Base-by-base conservation (phyloP, 2,797 vertebrate genomes). In the Chromobotia macracanthus region DNA sequence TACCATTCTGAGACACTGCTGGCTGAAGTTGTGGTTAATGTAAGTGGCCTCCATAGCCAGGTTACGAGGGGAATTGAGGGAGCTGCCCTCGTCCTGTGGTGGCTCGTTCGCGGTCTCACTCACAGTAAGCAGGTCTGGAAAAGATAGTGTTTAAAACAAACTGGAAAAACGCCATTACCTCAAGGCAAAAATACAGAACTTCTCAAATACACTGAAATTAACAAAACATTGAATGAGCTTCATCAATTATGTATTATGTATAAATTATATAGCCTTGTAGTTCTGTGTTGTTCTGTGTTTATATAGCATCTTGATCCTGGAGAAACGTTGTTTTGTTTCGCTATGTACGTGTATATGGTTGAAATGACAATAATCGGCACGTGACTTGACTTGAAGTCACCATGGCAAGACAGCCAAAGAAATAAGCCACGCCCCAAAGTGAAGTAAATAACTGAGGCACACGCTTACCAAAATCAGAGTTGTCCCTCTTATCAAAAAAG, bases 1-100 rank as follows among this genome's bases (percentile, higher is more conserved):
- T 85, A 98, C 98, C 94, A 97, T 95, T 81, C 96, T 94, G 84
- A 99, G 88, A 86, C 98, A 99, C 89, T 99, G 98, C 94, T 99
- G 98, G 84, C 97, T 99, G 91, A 99, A 99, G 91, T 99, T 99
- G 90, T 99, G 97, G 91, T 99, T 99, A 93, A 99, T 99, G 92
- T 99, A 99, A 0, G 98, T 99, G 2, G 98, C 98, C 87, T 99
- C 97, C 97, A 99, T 98, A 7, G 98, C 98, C 88, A 99, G 91
- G 88, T 99, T 99, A 44, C 98, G 94, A 0, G 97, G 97, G 0
- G 97, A 99, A 90, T 99, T 99, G 88, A 99, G 96, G 83, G 97
- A 98, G 87, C 96, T 99, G 44, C 97, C 97, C 73, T 99, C 97
- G 8, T 99, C 98, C 85, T 99, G 98, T 0, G 98, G 98, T 0